Percentiles rank a stretch among this genome's conserved stretches.
phyloP scores from a whole-genome alignment of 2,888 invertebrate genomes.

The Apotomis capreana region DNA sequence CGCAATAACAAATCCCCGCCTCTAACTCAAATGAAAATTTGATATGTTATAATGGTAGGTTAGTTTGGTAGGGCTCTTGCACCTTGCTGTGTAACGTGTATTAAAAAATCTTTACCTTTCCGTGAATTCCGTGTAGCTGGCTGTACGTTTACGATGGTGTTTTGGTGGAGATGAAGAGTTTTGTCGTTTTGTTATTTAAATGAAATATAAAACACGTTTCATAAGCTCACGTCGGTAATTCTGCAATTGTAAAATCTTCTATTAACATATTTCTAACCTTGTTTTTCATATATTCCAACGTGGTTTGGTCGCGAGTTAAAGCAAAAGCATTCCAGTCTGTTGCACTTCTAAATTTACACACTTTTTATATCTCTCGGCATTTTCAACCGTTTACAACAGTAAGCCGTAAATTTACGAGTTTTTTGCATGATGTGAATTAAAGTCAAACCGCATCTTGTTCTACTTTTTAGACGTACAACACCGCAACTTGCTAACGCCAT shows the following conservation, averaged over 20 bases:
- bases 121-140: too few relatives aligned
- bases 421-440: slow-evolving; percentile 4
- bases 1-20: too few relatives aligned
- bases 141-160: too few relatives aligned
- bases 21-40: too few relatives aligned
- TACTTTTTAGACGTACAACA: not conserved
- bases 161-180: too few relatives aligned
- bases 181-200: too few relatives aligned
- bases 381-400: slow-evolving; percentile 15
- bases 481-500: not conserved
- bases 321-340: slow-evolving; percentile 18
- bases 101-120: too few relatives aligned
- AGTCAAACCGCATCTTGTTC: slow-evolving; percentile 9
- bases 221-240: not conserved
- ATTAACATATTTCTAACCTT: not conserved
- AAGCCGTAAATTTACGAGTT: slow-evolving; percentile 11
- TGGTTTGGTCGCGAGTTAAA: not conserved
- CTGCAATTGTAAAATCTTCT: not conserved
- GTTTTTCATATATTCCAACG: not conserved
- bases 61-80: too few relatives aligned
- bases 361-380: slow-evolving; percentile 12
- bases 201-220: too few relatives aligned
- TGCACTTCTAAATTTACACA: slow-evolving; percentile 8
- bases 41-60: too few relatives aligned
- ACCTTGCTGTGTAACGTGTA: too few relatives aligned